Evolutionary conservation across 2,888 invertebrate genomes (phyloP).

Genomic region (Drosophila testacea): DNA sequence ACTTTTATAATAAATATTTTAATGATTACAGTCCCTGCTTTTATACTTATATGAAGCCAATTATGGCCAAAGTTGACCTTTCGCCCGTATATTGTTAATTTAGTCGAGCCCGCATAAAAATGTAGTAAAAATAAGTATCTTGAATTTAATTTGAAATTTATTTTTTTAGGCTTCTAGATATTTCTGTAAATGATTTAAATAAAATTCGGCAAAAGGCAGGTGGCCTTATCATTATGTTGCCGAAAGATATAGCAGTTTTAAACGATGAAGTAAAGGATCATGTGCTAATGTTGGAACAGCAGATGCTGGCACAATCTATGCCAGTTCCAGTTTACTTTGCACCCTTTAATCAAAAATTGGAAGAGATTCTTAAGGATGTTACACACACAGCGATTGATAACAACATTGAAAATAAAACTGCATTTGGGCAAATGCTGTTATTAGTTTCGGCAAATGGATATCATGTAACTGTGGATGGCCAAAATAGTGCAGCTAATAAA

Average conservation of each 20-base stretch:
- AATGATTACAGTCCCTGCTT: no score
- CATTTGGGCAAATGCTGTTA: conserved; percentile 92
- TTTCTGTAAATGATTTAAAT: conserved; percentile 91
- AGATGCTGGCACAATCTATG: conserved; percentile 92
- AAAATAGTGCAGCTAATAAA: conserved; percentile 89
- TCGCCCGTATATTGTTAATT: background rate
- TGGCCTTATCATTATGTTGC: conserved; percentile 93
- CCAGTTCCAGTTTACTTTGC: conserved; percentile 95
- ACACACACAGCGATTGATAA: conserved; percentile 84
- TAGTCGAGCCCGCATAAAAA: background rate
- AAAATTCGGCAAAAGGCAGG: conserved; percentile 93
- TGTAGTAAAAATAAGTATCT: background rate
- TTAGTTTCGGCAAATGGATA: conserved; percentile 97
- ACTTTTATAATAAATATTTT: no score
- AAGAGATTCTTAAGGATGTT: conserved; percentile 91
- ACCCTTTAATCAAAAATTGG: conserved; percentile 90
- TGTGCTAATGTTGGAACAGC: conserved; percentile 91
- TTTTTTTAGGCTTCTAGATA: conserved; percentile 88
- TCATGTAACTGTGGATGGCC: conserved; percentile 93
- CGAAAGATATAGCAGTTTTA: conserved; percentile 89
- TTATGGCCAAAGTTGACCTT: no score
- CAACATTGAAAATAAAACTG: conserved; percentile 87
- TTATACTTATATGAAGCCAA: no score
- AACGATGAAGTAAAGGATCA: conserved; percentile 90
- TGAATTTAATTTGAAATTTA: background rate